These are phyloP conservation scores for Crematogaster levior DNA, from an alignment of 2,888 invertebrate genomes.

Conservation along the genomic window DNA sequence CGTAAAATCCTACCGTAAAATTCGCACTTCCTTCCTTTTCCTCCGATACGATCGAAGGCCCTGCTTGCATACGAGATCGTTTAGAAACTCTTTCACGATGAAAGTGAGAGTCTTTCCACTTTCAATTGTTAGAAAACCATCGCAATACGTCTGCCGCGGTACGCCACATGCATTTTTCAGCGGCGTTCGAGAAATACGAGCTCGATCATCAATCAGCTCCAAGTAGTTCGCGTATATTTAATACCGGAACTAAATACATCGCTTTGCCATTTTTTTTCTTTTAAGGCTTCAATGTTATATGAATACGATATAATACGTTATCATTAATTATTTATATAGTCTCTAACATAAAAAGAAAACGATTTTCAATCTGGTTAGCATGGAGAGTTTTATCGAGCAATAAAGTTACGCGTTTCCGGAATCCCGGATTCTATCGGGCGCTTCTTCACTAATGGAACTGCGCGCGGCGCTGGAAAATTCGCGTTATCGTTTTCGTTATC, in stretches of 20 bases:
- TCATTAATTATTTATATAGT: conserved; percentile 9
- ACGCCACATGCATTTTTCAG: conserved; percentile 39
- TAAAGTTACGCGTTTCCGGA: not conserved
- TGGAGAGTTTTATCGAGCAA: not conserved
- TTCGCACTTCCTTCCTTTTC: conserved; percentile 25
- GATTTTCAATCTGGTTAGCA: not conserved
- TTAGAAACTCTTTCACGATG: conserved; percentile 77
- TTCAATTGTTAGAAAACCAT: conserved; percentile 78
- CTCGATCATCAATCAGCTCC: conserved; percentile 30
- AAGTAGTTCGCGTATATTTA: not conserved
- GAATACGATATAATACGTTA: not conserved
- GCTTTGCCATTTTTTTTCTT: not conserved
- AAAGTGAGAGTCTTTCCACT: conserved; percentile 81
- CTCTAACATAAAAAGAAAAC: not conserved
- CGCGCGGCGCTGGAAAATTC: not conserved
- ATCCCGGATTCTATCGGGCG: not conserved
- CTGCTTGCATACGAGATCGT: conserved; percentile 62
- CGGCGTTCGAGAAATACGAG: conserved; percentile 34
- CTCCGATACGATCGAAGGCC: not conserved
- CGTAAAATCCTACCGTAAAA: conserved; percentile 66
- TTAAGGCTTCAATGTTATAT: not conserved
- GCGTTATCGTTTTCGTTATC: conserved; percentile 36
- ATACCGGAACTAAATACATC: not conserved
- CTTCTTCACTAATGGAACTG: conserved; percentile 1
- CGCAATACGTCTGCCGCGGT: conserved; percentile 33